Base-by-base conservation (phyloP, 2,797 vertebrate species). In the Smutsia gigantea region DNA sequence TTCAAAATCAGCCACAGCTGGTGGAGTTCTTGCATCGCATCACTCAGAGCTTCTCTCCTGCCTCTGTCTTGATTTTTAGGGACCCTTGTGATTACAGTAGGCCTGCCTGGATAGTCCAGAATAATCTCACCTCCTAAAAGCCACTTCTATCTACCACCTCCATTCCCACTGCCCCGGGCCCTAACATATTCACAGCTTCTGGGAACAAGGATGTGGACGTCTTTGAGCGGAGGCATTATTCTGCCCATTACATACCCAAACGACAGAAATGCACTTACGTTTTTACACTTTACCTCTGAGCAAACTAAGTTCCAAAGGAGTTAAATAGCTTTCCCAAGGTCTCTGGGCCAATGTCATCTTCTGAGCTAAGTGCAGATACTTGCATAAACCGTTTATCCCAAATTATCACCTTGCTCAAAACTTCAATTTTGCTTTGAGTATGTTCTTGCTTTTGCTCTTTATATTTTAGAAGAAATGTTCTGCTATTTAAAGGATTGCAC, bases 401-500 rank as follows among this genome's bases (percentile, higher is more conserved):
- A 63, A 57, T 77, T 31, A 74, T 61, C 29, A 59, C 69, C 53
- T 95, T 55, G 11, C 59, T 78, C 31, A 93, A 82, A 90, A 81
- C n/a, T 71, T 90, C 77, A 17, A 25, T 71, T 90, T 93, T 92
- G 49, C 87, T 87, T 53, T 25, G 59, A 89, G 8, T 53, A 8
- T 90, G 66, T 82, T 86, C n/a, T 83, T 53, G 19, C 31, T 90
- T 92, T 97, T 68, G 29, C 31, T 66, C 19, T 34, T 94, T 89
- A 78, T 29, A 53, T 63, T 71, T 95, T 85, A 85, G 77, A 90
- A 93, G 81, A 93, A 78, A 83, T 85, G n/a, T 25, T 74, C 68
- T 86, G 39, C 59, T 95, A 42, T 81, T 81, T 74, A 87, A 75
- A 97, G 57, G 53, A 59, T 18, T n/a, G 9, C 0, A 87, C 13